Evolutionary conservation across 2,113 vertebrate species (phyloP), one percentile per base, ranked within the genome.

Genomic region (Saimiri boliviensis): DNA sequence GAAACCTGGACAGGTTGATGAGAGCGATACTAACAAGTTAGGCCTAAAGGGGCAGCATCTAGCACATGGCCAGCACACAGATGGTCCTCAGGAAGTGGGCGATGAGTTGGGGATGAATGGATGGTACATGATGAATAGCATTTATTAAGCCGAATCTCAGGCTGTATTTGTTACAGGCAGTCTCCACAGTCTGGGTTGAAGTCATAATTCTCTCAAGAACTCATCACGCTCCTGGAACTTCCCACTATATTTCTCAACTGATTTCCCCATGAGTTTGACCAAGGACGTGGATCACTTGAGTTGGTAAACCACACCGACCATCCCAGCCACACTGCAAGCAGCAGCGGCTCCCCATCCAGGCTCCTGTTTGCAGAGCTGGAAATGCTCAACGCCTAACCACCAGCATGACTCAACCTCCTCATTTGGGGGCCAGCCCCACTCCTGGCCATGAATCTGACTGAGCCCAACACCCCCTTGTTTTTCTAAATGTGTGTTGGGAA

Each of bases 401-500:
- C 80, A 56, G 47, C 21, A 23, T 54, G 68, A 58, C 49, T 52
- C 86, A 83, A 5, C 19, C 27, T 47, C 88, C n/a, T 63, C 86
- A 0, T 63, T 13, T 47, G 40, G 63, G 74, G 71, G 11, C 30
- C 68, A 66, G 60, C 37, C 60, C 60, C 71, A 5, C 27, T 71
- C 60, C 54, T 49, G 74, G 93, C 87, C 30, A 9, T 2, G 58
- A 80, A 27, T 77, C 74, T 71, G 58, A 42, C 5, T 54, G 87
- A n/a, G 32, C 70, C 70, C 71, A 68, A 10, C 66, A 90, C 35
- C n/a, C 23, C 20, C 79, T 94, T 88, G 83, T 95, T 93, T 96
- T 90, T 73, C 84, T 93, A 89, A 86, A 32, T 71, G 56, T 54
- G 90, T 92, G 80, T 25, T 95, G 96, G 95, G 96, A 93, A 90